Evolutionary conservation across 2,113 vertebrate species (phyloP).

Genomic region (Bagarius yarrelli): DNA sequence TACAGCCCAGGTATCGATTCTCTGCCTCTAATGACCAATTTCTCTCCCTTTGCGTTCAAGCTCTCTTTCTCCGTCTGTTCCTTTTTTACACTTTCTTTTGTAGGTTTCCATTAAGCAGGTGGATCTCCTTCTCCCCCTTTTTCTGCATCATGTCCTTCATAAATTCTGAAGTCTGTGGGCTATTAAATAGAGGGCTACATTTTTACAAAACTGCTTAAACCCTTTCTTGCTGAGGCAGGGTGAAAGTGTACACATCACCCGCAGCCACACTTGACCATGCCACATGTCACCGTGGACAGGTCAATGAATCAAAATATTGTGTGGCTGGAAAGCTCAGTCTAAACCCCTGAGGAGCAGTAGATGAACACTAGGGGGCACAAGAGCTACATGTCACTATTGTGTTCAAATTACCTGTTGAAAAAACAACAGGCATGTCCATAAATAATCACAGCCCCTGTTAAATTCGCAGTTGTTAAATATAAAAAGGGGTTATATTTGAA

Average conservation of each 20-base stretch:
- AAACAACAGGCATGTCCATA: not conserved
- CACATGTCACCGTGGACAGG: conserved; percentile 22
- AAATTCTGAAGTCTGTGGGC: conserved; percentile 42
- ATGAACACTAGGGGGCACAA: conserved; percentile 58
- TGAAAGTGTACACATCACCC: conserved; percentile 32
- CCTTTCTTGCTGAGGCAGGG: conserved; percentile 41
- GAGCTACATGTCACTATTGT: conserved; percentile 47
- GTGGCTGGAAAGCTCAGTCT: conserved; percentile 18
- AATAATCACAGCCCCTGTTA: not conserved
- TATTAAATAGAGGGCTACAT: conserved; percentile 56
- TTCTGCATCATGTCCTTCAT: conserved; percentile 45
- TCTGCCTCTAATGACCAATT: conserved; percentile 77
- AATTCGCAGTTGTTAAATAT: not conserved
- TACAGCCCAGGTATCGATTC: conserved; percentile 71
- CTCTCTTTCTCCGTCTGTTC: conserved; percentile 61
- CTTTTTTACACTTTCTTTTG: conserved; percentile 41
- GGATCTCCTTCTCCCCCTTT: conserved; percentile 19
- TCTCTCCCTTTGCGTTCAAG: conserved; percentile 64
- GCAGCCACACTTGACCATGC: conserved; percentile 18
- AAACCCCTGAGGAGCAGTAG: not conserved
- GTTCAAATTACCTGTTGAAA: conserved; percentile 52
- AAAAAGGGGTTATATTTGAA: conserved; percentile 8
- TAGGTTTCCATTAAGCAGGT: conserved; percentile 2
- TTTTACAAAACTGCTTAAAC: conserved; percentile 56
- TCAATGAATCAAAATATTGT: conserved; percentile 35